Conservation (phyloP, 2,113 vertebrate species). For the Colinus virginianus region DNA sequence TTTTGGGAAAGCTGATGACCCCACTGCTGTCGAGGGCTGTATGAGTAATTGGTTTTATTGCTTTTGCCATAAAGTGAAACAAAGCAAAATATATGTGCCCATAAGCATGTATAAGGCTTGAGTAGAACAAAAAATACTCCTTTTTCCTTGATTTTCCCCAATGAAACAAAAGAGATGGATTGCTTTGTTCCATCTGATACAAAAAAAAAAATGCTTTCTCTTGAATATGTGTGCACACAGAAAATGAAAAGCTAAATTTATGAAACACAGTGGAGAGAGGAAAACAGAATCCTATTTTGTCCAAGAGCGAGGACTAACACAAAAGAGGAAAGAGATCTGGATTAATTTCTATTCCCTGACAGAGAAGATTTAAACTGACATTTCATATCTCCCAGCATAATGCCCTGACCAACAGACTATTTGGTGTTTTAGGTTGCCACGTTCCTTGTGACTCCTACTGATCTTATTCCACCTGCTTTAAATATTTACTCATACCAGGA, state of each 20-base stretch:
- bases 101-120: neutral
- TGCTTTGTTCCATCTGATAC: neutral
- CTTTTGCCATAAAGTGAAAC: conserved; percentile 31
- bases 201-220: neutral
- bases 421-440: conserved; percentile 20
- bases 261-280: neutral
- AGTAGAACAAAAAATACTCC: neutral
- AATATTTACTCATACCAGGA: conserved; percentile 67
- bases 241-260: neutral
- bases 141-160: neutral
- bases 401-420: neutral
- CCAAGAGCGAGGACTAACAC: neutral
- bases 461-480: conserved; percentile 62
- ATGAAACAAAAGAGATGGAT: neutral
- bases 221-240: neutral
- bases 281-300: neutral
- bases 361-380: neutral
- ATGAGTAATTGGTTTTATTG: conserved; percentile 35
- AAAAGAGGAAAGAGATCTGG: neutral
- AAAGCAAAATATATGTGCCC: neutral
- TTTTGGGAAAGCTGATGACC: conserved; percentile 47
- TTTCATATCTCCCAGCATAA: neutral
- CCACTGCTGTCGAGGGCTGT: neutral
- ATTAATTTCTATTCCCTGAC: neutral
- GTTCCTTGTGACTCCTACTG: conserved; percentile 37